Percentiles rank a stretch among this genome's conserved stretches.
Conservation (phyloP, 2,888 invertebrate genomes). For the Lysandra bellargus region DNA sequence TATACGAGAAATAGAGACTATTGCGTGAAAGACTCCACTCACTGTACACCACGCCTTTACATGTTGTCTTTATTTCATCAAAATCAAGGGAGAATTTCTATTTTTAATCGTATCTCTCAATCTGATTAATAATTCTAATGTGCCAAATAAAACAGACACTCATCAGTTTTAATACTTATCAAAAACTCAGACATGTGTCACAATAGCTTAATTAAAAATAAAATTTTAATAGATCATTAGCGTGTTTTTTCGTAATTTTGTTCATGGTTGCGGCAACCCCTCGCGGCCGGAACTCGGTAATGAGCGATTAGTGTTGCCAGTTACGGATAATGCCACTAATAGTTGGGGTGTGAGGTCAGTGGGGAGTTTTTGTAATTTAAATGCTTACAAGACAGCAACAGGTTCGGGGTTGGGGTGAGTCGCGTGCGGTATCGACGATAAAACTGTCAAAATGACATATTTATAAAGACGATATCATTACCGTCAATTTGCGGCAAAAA, state of each 20-base stretch:
- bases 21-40: too few species aligned
- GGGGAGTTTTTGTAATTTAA: constrained; percentile 43
- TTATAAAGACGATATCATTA: not conserved
- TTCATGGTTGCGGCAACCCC: constrained; percentile 45
- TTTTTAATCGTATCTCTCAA: too few species aligned
- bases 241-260: constrained; percentile 53
- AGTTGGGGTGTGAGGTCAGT: constrained; percentile 63
- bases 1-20: too few species aligned
- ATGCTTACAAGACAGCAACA: constrained; percentile 25
- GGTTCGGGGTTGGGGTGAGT: constrained; percentile 12
- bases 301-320: constrained; percentile 78
- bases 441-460: constrained; percentile 12
- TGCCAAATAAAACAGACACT: not conserved
- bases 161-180: not conserved
- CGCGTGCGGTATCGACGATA: constrained; percentile 11
- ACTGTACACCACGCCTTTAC: too few species aligned
- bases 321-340: constrained; percentile 73
- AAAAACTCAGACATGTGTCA: constrained; percentile 42
- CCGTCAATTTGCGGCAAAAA: not conserved
- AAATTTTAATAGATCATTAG: constrained; percentile 27
- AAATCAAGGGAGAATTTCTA: too few species aligned
- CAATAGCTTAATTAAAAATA: constrained; percentile 49
- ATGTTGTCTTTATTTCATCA: too few species aligned
- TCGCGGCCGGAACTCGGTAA: constrained; percentile 68
- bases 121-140: not conserved